A percentile compares a stretch with the other conserved stretches of the same genome.
Evolutionary conservation across 2,113 vertebrate species (phyloP).

Genomic region (Ahaetulla prasina): DNA sequence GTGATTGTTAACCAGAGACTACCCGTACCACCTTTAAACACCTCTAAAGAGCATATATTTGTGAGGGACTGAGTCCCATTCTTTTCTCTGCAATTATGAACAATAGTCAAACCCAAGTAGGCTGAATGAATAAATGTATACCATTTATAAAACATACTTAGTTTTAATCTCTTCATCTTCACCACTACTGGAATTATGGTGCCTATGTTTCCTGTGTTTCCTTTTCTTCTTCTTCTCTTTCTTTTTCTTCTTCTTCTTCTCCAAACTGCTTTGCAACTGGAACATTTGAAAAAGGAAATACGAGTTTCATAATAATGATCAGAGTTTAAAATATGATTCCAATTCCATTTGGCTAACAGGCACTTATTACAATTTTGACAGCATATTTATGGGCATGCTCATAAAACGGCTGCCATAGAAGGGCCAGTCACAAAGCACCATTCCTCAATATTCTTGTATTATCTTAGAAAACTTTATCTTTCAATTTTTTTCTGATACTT

Average conservation of each 20-base stretch:
- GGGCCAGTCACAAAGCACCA: background rate
- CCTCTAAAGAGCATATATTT: background rate
- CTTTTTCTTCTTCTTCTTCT: conserved; percentile 70
- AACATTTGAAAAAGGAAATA: conserved; percentile 5
- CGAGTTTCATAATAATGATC: background rate
- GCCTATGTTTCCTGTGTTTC: conserved; percentile 79
- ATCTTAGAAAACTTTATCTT: background rate
- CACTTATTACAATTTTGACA: background rate
- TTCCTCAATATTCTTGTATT: background rate
- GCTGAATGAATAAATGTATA: background rate
- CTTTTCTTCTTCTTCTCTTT: conserved; percentile 80
- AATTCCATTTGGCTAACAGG: background rate
- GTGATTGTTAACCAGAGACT: background rate
- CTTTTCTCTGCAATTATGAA: background rate
- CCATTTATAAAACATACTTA: conserved; percentile 37
- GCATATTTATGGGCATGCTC: background rate
- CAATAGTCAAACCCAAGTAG: background rate
- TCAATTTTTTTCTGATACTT: background rate
- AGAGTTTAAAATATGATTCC: background rate
- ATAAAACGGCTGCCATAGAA: background rate
- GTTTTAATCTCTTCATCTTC: conserved; percentile 68
- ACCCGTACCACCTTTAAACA: background rate
- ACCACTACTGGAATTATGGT: conserved; percentile 68
- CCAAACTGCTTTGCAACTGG: conserved; percentile 90
- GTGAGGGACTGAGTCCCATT: too few species aligned